Evolutionary conservation across 2,888 invertebrate species (phyloP).

Genomic region (Chrysolina haemoptera): DNA sequence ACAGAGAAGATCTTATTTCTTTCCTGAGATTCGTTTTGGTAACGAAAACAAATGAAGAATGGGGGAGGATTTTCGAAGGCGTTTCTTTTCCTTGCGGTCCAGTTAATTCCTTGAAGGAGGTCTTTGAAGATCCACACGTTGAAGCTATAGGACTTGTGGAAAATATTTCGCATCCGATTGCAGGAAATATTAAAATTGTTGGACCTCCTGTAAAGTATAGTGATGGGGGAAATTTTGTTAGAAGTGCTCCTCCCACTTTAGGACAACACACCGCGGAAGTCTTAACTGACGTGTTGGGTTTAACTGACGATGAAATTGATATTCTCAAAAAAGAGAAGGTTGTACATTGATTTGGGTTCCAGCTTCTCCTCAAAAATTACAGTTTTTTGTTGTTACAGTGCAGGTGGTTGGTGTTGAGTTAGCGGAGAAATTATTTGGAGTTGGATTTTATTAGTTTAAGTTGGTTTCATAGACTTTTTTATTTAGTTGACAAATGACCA

Average conservation of each 20-base stretch:
- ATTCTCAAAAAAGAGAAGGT: conserved; percentile 68
- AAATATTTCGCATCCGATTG: conserved; percentile 78
- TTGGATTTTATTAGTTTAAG: too few species aligned
- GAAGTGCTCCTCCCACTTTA: conserved; percentile 84
- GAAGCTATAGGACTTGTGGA: conserved; percentile 81
- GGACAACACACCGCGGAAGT: conserved; percentile 92
- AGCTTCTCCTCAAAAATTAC: not conserved
- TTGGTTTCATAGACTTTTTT: too few species aligned
- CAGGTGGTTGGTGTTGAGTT: not conserved
- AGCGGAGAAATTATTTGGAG: too few species aligned
- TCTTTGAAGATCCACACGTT: conserved; percentile 92
- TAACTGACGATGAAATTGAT: conserved; percentile 75
- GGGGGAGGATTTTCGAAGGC: conserved; percentile 81
- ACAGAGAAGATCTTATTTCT: conserved; percentile 79
- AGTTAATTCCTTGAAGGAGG: conserved; percentile 88
- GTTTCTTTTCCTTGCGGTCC: conserved; percentile 91
- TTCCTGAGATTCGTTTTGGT: conserved; percentile 75
- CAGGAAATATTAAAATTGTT: conserved; percentile 82
- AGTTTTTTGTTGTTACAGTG: not conserved
- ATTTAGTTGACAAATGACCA: too few species aligned
- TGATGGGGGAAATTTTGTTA: conserved; percentile 78
- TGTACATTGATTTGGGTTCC: conserved; percentile 67
- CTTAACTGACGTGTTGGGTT: conserved; percentile 78
- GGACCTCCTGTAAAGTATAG: conserved; percentile 91
- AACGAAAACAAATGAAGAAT: conserved; percentile 81